Conservation (phyloP, 2,888 invertebrate species). For the Melanargia galathea region DNA sequence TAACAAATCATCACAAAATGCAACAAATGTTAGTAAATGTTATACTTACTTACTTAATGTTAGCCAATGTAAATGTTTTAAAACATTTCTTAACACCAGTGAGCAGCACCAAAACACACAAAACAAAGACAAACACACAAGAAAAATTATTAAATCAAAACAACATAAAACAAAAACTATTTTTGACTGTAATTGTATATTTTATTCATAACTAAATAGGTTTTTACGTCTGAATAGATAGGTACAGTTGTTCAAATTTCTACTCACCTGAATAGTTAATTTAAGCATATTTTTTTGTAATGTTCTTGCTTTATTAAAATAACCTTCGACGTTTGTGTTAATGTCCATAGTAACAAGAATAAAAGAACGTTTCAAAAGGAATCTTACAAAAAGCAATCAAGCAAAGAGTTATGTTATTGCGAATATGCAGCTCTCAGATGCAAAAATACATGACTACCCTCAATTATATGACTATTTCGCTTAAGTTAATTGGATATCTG, state of each 20-base stretch:
- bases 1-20: no score
- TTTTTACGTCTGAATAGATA: background rate
- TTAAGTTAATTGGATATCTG: background rate
- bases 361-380: background rate
- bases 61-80: no score
- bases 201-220: no score
- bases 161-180: no score
- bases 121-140: no score
- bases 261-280: constrained; percentile 19
- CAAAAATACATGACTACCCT: background rate
- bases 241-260: background rate
- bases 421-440: background rate
- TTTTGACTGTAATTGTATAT: no score
- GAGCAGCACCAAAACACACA: no score
- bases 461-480: background rate
- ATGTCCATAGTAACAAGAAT: constrained; percentile 27
- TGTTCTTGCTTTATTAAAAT: background rate
- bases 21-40: no score
- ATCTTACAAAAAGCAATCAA: background rate
- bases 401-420: background rate
- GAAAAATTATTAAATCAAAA: no score
- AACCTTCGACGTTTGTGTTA: constrained; percentile 21
- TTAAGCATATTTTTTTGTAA: constrained; percentile 15
- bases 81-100: no score
- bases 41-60: no score